Percentiles rank a stretch among this genome's conserved stretches.
These are phyloP conservation scores for Paracanthobrama guichenoti DNA, from an alignment of 2,113 vertebrate genomes.

Conservation along the genomic window DNA sequence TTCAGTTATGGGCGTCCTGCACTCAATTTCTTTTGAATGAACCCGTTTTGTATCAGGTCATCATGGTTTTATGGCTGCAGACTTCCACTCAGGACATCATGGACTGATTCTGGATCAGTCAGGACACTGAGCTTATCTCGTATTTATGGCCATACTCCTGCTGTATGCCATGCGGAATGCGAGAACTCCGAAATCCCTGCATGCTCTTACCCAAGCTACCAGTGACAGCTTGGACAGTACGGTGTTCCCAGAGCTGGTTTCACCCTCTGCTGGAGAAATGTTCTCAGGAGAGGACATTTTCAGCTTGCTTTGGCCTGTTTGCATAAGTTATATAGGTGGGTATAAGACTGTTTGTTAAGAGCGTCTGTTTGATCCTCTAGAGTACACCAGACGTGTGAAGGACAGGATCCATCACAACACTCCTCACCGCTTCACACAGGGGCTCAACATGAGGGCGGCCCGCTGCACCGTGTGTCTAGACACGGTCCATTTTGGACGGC, in stretches of 20 bases:
- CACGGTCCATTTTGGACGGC: conserved; percentile 95
- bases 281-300: conserved; percentile 5
- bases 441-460: conserved; percentile 96
- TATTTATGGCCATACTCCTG: conserved; percentile 9
- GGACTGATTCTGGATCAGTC: neutral
- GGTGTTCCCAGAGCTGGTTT: neutral
- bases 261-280: neutral
- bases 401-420: conserved; percentile 92
- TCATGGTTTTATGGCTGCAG: neutral
- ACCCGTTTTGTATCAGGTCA: neutral
- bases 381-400: conserved; percentile 93
- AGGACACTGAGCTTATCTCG: conserved; percentile 48
- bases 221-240: neutral
- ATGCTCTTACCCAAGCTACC: neutral
- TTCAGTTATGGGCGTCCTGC: neutral
- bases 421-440: conserved; percentile 93
- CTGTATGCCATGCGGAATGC: conserved; percentile 5
- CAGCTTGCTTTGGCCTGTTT: conserved; percentile 35
- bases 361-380: conserved; percentile 70
- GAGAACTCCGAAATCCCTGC: conserved; percentile 5
- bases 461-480: conserved; percentile 97
- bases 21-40: no score
- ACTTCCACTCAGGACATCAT: conserved; percentile 1
- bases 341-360: neutral
- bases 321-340: neutral